Percentiles rank a stretch among this genome's conserved stretches.
These are phyloP conservation scores for Tiaroga cobitis DNA, from an alignment of 2,797 vertebrate genomes.

Conservation along the genomic window DNA sequence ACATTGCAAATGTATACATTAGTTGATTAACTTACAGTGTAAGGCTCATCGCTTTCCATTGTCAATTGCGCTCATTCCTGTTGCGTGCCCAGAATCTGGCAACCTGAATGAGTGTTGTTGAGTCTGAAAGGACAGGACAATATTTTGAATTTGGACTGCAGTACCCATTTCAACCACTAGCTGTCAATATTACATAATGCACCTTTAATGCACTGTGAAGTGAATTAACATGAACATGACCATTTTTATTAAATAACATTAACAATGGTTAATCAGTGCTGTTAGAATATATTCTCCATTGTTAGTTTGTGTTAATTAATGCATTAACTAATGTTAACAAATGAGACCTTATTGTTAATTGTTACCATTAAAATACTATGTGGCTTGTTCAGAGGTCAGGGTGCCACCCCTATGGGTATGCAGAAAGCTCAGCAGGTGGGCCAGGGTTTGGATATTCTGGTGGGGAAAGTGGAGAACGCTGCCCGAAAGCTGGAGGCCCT, in stretches of 20 bases:
- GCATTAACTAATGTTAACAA: neutral
- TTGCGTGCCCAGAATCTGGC: neutral
- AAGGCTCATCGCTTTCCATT: neutral
- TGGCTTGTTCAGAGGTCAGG: conserved; percentile 83
- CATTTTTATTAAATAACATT: neutral
- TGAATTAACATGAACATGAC: neutral
- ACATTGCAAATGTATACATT: neutral
- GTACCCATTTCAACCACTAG: neutral
- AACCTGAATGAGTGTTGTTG: neutral
- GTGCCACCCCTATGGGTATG: conserved; percentile 80
- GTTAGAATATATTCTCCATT: neutral
- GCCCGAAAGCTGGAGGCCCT: conserved; percentile 93
- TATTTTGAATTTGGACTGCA: neutral
- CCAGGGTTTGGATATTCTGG: conserved; percentile 93
- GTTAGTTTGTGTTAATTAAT: neutral
- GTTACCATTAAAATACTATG: neutral
- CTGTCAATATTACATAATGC: neutral
- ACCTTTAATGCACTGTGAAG: neutral
- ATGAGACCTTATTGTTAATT: neutral
- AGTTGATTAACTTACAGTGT: neutral
- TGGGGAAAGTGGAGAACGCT: conserved; percentile 93
- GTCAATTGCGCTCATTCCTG: neutral
- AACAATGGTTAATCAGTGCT: neutral
- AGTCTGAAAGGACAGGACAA: neutral
- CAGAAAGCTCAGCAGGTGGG: conserved; percentile 91